Evolutionary conservation across 2,113 vertebrate species (phyloP).

Genomic region (Takifugu bimaculatus): DNA sequence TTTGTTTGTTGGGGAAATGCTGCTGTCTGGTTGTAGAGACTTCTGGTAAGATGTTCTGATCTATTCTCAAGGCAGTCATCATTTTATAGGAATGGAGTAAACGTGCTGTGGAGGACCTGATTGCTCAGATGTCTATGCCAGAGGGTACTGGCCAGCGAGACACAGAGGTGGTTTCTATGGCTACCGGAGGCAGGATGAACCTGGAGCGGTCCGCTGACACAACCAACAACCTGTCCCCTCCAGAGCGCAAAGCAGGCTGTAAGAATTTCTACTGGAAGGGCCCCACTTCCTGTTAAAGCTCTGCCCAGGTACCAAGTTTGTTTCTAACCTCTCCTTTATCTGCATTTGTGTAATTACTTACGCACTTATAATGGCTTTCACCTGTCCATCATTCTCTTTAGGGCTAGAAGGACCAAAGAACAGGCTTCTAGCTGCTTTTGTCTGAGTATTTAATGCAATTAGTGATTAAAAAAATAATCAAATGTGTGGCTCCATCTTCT

Average conservation of each 20-base stretch:
- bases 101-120: constrained; percentile 67
- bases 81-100: constrained; percentile 69
- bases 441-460: constrained; percentile 51
- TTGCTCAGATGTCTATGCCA: constrained; percentile 68
- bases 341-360: not conserved
- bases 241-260: constrained; percentile 76
- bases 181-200: constrained; percentile 62
- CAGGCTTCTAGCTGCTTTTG: constrained; percentile 20
- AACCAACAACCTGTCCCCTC: constrained; percentile 57
- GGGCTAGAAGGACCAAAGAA: constrained; percentile 37
- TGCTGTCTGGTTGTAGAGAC: too few relatives aligned
- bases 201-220: constrained; percentile 66
- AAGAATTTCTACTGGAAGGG: constrained; percentile 84
- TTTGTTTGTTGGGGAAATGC: too few relatives aligned
- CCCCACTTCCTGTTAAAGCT: constrained; percentile 71
- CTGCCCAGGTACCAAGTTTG: constrained; percentile 18
- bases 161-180: constrained; percentile 73
- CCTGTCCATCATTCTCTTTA: constrained; percentile 6
- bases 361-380: not conserved
- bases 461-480: constrained; percentile 51
- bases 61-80: not conserved
- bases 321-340: not conserved
- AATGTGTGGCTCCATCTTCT: constrained; percentile 20
- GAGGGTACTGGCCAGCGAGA: constrained; percentile 57
- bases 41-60: not conserved